phyloP scores from a whole-genome alignment of 1,140 invertebrate species.

The Pygmarrhopalites habei region DNA sequence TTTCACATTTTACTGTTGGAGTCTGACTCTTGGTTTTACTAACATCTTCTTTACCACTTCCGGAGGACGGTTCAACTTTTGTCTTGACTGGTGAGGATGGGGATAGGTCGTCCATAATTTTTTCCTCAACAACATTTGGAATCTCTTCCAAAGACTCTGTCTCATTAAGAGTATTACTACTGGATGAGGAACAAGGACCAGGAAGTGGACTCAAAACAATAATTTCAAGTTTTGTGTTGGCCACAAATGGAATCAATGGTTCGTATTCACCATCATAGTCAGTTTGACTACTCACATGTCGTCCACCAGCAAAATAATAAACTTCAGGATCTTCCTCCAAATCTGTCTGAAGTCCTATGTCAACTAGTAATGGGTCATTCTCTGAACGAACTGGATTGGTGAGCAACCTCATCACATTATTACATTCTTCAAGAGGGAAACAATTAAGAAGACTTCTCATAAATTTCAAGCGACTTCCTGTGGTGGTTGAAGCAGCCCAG shows the following conservation, averaged over 20 bases:
- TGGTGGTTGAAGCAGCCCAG: too few species aligned
- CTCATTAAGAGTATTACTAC: not conserved
- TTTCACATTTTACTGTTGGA: not conserved
- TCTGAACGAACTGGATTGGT: too few species aligned
- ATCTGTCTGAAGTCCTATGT: conserved; percentile 37
- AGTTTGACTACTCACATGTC: conserved; percentile 34
- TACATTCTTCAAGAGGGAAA: too few species aligned
- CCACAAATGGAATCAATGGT: conserved; percentile 15
- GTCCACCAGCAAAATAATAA: conserved; percentile 38
- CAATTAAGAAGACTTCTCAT: too few species aligned
- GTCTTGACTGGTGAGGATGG: not conserved
- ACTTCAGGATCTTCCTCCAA: conserved; percentile 33
- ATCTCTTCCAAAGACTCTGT: not conserved
- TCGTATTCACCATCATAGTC: conserved; percentile 30
- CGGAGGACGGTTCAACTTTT: too few species aligned
- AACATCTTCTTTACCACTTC: not conserved
- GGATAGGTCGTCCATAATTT: not conserved
- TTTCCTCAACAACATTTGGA: not conserved
- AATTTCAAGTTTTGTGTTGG: conserved; percentile 16
- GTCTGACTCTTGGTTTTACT: not conserved
- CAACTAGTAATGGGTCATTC: conserved; percentile 66
- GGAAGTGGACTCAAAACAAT: conserved; percentile 20
- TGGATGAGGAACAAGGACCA: conserved; percentile 2
- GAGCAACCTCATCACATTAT: too few species aligned
- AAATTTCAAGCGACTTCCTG: too few species aligned